Base-by-base conservation (phyloP, 2,113 vertebrate species). In the Gallinago jamesoni region DNA sequence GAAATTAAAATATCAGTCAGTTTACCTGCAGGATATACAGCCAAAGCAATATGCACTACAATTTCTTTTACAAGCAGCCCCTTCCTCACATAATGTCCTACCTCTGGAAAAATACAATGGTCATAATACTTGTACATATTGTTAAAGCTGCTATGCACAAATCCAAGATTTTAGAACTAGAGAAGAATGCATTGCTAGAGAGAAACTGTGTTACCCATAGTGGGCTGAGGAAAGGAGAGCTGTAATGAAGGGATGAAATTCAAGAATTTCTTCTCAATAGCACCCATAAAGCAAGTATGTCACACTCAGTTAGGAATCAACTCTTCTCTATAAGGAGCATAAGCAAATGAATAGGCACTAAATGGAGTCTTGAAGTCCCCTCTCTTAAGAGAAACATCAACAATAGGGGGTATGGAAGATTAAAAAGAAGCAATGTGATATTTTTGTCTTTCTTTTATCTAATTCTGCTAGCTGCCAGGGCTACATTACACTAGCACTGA, bases 1-100 rank as follows among this genome's bases (percentile, higher is more conserved):
- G 90, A 98, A 98, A 98, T 98, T 98, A 98, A 98, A 97, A 96
- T 98, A 98, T 97, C 98, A 97, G 95, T 97, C 97, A 98, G 97
- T 97, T 98, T 98, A 98, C 97, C 97, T 98, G 95, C 95, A 97
- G 96, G 95, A 98, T 97, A 97, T 84, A 98, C 93, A 97, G 84
- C 16, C 55, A 95, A 98, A 95, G 75, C 87, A 95, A 83, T 78
- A 48, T 60, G 85, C 68, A 89, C 85, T 96, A 83, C 92, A 97
- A 96, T 97, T 96, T 97, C 74, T 97, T 97, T 98, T 96, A 98
- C 87, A 97, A 97, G 94, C 94, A 96, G 90, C 56, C 79, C 63
- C 28, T 94, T 97, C 73, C 62, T 72, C 89, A 94, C 59, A 68
- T 88, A 95, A 96, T 79, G 87, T 84, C 78, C 93, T 93, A 93